Conservation (phyloP, 1,140 invertebrate species). For the Procambarus virginalis region DNA sequence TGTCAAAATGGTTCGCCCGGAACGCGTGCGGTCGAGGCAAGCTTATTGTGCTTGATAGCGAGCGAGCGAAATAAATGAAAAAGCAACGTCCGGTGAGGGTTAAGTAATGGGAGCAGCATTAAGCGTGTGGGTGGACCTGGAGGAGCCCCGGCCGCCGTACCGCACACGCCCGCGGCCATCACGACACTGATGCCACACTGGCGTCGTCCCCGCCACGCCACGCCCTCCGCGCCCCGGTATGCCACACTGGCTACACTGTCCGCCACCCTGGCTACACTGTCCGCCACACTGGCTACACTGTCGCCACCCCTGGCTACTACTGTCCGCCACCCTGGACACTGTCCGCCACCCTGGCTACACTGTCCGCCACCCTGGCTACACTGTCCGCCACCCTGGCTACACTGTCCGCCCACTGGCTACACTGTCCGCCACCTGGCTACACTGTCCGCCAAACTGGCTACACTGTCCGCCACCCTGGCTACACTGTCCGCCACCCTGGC, state of each 20-base stretch:
- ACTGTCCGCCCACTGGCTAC: too few species aligned
- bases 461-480: too few species aligned
- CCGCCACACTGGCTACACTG: too few species aligned
- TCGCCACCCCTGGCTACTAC: too few species aligned
- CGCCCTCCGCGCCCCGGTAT: background rate
- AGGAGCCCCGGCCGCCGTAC: constrained; percentile 15
- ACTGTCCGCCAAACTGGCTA: too few species aligned
- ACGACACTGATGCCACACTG: constrained; percentile 26
- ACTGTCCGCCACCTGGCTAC: too few species aligned
- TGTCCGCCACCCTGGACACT: too few species aligned
- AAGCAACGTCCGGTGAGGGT: background rate
- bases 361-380: too few species aligned
- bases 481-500: too few species aligned
- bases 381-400: too few species aligned
- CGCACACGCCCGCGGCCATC: constrained; percentile 39
- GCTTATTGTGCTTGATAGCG: background rate
- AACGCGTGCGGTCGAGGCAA: background rate
- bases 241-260: too few species aligned
- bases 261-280: background rate
- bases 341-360: too few species aligned
- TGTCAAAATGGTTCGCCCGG: background rate
- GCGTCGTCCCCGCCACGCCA: constrained; percentile 17
- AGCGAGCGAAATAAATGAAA: constrained; percentile 8
- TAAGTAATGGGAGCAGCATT: constrained; percentile 34
- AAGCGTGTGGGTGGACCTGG: constrained; percentile 6